Evolutionary conservation across 2,797 vertebrate genomes (phyloP).

Genomic region (Paratrypauchen microcephalus): DNA sequence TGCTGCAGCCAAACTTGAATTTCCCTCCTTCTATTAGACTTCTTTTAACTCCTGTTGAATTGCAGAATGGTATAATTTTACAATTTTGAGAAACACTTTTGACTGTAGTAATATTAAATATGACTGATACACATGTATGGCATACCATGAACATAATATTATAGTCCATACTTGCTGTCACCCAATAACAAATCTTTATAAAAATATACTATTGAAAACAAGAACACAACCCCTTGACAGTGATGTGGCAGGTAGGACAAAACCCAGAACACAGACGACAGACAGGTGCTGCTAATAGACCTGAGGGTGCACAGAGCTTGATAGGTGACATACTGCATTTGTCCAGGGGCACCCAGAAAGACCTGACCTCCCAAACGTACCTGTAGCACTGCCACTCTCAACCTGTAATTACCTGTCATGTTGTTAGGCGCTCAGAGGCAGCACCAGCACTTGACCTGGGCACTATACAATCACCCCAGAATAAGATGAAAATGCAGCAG

Average conservation of each 20-base stretch:
- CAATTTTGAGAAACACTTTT: too few species aligned
- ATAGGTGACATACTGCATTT: conserved; percentile 39
- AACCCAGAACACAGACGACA: conserved; percentile 34
- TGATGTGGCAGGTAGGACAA: conserved; percentile 30
- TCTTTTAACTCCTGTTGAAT: too few species aligned
- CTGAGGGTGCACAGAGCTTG: conserved; percentile 42
- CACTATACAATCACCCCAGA: conserved; percentile 45
- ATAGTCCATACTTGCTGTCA: background rate
- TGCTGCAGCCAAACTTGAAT: too few species aligned
- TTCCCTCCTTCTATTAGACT: too few species aligned
- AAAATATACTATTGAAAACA: background rate
- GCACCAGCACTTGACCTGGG: conserved; percentile 53
- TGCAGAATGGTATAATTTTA: too few species aligned
- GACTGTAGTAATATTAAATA: background rate
- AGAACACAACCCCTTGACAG: conserved; percentile 8
- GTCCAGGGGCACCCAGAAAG: conserved; percentile 31
- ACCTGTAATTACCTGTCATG: conserved; percentile 60
- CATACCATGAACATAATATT: background rate
- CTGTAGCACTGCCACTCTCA: conserved; percentile 31
- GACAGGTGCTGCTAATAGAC: conserved; percentile 47
- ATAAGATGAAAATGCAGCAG: conserved; percentile 21
- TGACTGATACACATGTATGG: background rate
- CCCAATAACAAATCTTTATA: background rate
- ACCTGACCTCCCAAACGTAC: conserved; percentile 48
- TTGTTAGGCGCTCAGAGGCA: conserved; percentile 24